Base-by-base conservation (phyloP, 2,797 vertebrate species). In the Artibeus jamaicensis region DNA sequence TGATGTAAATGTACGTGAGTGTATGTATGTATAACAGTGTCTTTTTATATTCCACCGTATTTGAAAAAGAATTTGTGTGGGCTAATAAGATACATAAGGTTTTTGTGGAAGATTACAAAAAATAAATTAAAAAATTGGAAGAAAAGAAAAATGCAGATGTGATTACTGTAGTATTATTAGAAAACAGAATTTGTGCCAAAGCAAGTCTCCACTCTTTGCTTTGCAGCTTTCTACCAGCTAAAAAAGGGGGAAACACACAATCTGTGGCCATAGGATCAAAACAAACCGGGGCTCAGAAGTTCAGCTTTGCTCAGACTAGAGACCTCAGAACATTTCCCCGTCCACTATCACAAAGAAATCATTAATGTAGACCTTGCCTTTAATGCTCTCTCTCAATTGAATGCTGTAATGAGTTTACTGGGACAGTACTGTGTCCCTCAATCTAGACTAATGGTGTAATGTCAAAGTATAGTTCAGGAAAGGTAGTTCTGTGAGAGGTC, bases 21-120 rank as follows among this genome's bases (percentile, higher is more conserved):
- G 8, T 78, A 37, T 85, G 3, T 6, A 15, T 15, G 37, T 42
- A 6, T 78, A 71, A 65, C 32, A 29, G 48, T 93, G 39, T 46
- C 44, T 86, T 83, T 79, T 62, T 67, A 34, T 83, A 93, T 55
- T 11, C 42, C 3, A 76, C 19, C 9, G 29, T 57, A 46, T 78
- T 92, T 93, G 79, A 37, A 83, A 77, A 82, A 77, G n/a, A 62
- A 83, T 86, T 94, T 57, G 24, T 91, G 32, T 86, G 78, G 39
- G 62, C n/a, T 78, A 44, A 73, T 78, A 91, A 87, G 39, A 50
- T 84, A 82, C 10, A 39, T 82, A 9, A 0, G 3, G 3, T 90
- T 92, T 89, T 78, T 48, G 24, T 6, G 15, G 22, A 81, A 67
- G 12, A 18, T 71, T 19, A 79, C 62, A n/a, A 76, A 91, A 77